Percentiles rank a stretch among this genome's conserved stretches.
Evolutionary conservation across 2,113 vertebrate species (phyloP).

Genomic region (Calcarius ornatus): DNA sequence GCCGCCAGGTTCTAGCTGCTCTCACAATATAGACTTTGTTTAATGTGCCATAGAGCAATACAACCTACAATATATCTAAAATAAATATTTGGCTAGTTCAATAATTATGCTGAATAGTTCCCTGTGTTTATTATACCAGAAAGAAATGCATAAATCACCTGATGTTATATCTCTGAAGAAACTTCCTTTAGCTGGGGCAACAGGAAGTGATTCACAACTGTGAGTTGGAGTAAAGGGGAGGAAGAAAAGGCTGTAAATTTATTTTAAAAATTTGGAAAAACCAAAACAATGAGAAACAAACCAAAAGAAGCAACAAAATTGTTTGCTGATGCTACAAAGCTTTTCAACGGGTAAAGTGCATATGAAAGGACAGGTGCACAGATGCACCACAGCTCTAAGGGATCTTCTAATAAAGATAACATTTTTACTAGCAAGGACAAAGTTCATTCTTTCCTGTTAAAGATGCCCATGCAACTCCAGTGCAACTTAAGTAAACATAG

Average conservation of each 20-base stretch:
- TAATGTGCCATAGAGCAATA: not conserved
- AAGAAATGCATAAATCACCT: conserved; percentile 15
- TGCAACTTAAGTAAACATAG: not conserved
- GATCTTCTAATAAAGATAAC: not conserved
- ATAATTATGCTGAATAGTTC: not conserved
- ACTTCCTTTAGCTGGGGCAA: not conserved
- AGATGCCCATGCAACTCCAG: not conserved
- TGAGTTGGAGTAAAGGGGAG: not conserved
- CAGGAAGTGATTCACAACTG: not conserved
- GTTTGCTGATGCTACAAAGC: not conserved
- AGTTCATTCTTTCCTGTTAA: not conserved
- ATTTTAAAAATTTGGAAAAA: not conserved
- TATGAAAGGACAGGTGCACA: not conserved
- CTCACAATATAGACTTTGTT: conserved; percentile 2
- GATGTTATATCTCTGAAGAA: not conserved
- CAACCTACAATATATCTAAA: not conserved
- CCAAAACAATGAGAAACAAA: not conserved
- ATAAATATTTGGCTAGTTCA: conserved; percentile 49
- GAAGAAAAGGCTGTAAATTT: not conserved
- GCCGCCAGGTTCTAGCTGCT: not conserved
- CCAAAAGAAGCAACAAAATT: not conserved
- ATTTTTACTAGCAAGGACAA: not conserved
- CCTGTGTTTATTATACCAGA: conserved; percentile 25
- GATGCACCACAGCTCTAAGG: not conserved
- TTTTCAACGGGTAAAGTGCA: not conserved